Percentiles rank a stretch among this genome's conserved stretches.
Conservation (phyloP, 2,888 invertebrate genomes). For the Pogonocherus hispidulus region DNA sequence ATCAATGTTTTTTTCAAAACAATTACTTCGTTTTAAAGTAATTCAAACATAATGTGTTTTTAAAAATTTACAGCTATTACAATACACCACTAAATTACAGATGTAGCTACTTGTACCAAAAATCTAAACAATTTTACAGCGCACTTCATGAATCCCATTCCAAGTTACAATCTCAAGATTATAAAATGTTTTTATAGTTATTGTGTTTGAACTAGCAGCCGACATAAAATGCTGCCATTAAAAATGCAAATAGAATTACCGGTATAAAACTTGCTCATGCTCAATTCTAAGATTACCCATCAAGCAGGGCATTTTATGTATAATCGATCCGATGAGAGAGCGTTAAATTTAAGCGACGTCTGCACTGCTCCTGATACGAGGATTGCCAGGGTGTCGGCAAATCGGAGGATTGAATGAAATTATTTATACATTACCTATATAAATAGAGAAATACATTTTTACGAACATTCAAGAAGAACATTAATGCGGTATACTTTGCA, state of each 20-base stretch:
- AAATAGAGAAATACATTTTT: too few species aligned
- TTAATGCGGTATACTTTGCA: too few species aligned
- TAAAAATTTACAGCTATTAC: background rate
- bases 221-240: slow-evolving; percentile 15
- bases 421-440: too few species aligned
- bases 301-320: slow-evolving; percentile 22
- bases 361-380: slow-evolving; percentile 17
- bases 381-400: background rate
- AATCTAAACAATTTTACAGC: slow-evolving; percentile 3
- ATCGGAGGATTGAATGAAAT: background rate
- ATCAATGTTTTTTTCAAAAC: too few species aligned
- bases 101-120: background rate
- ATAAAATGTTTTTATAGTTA: slow-evolving; percentile 15
- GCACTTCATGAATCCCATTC: background rate
- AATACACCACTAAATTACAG: background rate
- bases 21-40: background rate
- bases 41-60: background rate
- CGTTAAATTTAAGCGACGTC: slow-evolving; percentile 15
- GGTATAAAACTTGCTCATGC: slow-evolving; percentile 20
- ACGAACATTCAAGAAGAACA: too few species aligned
- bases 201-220: slow-evolving; percentile 6
- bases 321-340: slow-evolving; percentile 20
- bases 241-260: slow-evolving; percentile 26
- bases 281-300: slow-evolving; percentile 28
- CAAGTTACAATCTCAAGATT: slow-evolving; percentile 5